These are phyloP conservation scores for Sorex araneus DNA, from an alignment of 2,113 vertebrate species.

Conservation along the genomic window DNA sequence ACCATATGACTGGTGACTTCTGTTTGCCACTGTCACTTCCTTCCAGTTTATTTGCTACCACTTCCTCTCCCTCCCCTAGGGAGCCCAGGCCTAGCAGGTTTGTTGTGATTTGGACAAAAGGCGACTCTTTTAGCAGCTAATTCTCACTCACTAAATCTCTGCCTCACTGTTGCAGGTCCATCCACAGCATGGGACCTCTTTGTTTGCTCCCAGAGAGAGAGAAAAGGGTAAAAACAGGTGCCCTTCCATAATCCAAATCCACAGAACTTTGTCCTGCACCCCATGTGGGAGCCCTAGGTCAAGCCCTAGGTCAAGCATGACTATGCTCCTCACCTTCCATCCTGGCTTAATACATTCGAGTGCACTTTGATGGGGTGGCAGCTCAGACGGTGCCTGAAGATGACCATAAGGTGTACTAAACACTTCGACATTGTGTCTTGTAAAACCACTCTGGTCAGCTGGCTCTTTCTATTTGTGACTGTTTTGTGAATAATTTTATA, in stretches of 20 bases:
- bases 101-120: neutral
- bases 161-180: neutral
- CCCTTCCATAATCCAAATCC: neutral
- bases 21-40: neutral
- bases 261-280: neutral
- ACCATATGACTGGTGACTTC: neutral
- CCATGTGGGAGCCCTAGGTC: neutral
- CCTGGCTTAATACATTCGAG: neutral
- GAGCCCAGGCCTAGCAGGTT: neutral
- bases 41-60: neutral
- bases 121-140: neutral
- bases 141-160: neutral
- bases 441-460: conserved; percentile 1
- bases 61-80: neutral
- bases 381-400: neutral
- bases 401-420: neutral
- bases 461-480: neutral
- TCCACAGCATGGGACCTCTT: neutral
- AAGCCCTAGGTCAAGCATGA: neutral
- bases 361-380: neutral
- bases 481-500: neutral
- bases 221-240: neutral
- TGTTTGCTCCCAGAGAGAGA: neutral
- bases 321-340: neutral
- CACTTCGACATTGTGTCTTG: conserved; percentile 40